Conservation (phyloP, 1,140 invertebrate species). For the Ganaspis sp. region DNA sequence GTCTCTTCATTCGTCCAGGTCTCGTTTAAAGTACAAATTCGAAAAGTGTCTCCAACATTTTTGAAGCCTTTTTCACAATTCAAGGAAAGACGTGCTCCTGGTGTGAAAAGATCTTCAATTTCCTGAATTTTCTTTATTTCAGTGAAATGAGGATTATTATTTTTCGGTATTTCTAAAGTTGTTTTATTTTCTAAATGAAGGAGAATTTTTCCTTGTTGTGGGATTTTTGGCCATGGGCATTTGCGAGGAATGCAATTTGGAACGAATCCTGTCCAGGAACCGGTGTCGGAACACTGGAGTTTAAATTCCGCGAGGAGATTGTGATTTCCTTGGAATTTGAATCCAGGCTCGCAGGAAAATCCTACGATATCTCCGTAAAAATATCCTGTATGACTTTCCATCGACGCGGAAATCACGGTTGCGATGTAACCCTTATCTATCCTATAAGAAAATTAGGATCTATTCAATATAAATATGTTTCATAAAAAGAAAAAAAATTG, state of each 20-base stretch:
- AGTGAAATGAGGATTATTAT: background rate
- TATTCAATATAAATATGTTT: background rate
- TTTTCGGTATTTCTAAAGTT: background rate
- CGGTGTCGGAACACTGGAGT: constrained; percentile 66
- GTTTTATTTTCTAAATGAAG: background rate
- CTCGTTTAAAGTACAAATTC: constrained; percentile 54
- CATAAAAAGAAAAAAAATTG: too few species aligned
- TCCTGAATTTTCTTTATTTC: background rate
- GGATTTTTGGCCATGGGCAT: constrained; percentile 49
- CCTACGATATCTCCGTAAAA: constrained; percentile 54
- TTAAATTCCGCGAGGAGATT: constrained; percentile 54
- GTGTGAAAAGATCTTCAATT: constrained; percentile 34
- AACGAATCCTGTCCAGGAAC: constrained; percentile 65
- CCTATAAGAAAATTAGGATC: constrained; percentile 36
- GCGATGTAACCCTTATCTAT: constrained; percentile 52
- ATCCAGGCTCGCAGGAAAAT: constrained; percentile 55
- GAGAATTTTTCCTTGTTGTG: constrained; percentile 52
- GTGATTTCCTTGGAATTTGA: constrained; percentile 55
- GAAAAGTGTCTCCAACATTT: constrained; percentile 35
- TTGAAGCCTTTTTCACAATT: constrained; percentile 55
- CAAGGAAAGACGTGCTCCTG: constrained; percentile 48
- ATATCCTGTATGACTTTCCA: constrained; percentile 38
- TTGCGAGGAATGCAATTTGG: constrained; percentile 55
- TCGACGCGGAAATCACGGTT: background rate
- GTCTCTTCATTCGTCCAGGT: constrained; percentile 50